A percentile compares a stretch with the other conserved stretches of the same genome.
Conservation (phyloP, 2,888 invertebrate species). For the Didymodactylos carnosus region DNA sequence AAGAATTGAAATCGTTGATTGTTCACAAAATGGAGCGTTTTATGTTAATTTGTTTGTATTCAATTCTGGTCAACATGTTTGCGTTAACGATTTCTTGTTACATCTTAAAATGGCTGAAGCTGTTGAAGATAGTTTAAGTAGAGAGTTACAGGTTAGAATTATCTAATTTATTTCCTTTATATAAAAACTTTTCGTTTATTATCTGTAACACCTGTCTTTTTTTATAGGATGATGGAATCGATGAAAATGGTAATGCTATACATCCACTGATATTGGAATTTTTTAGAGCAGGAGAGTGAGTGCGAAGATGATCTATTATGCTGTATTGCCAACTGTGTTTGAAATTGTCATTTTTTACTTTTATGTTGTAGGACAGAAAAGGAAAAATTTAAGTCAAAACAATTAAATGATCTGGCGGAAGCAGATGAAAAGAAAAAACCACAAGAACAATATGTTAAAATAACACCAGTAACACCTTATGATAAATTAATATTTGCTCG, state of each 20-base stretch:
- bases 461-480: no score
- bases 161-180: not conserved
- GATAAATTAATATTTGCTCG: not conserved
- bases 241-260: not conserved
- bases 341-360: no score
- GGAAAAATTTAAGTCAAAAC: no score
- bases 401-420: no score
- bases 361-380: no score
- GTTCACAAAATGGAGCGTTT: not conserved
- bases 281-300: not conserved
- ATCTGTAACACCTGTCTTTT: no score
- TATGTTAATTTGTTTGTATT: not conserved
- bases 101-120: not conserved
- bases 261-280: not conserved
- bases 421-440: no score
- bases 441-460: no score
- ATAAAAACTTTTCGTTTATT: not conserved
- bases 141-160: not conserved
- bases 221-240: not conserved
- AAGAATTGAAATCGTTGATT: not conserved
- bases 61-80: not conserved
- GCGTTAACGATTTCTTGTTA: not conserved
- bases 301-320: not conserved
- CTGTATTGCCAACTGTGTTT: no score
- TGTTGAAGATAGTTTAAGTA: not conserved